Percentiles rank a stretch among this genome's conserved stretches.
Conservation (phyloP, 2,113 vertebrate species). For the Atlantisia rogersi region DNA sequence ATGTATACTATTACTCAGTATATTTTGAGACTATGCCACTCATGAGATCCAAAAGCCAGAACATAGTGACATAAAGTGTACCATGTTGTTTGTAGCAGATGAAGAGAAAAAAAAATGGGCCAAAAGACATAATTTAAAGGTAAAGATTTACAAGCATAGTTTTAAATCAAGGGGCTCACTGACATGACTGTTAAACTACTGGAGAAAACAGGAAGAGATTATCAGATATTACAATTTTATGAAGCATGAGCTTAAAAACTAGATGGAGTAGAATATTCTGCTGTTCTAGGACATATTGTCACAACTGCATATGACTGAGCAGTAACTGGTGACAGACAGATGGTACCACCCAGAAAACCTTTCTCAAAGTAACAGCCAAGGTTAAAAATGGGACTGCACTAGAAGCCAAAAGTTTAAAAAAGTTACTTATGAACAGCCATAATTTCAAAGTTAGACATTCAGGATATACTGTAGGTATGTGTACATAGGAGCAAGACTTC, state of each 20-base stretch:
- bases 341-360: conserved; percentile 15
- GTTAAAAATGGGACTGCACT: conserved; percentile 40
- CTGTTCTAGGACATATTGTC: neutral
- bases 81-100: neutral
- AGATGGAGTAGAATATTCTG: neutral
- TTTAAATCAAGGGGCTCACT: neutral
- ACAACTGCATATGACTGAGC: conserved; percentile 9
- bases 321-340: conserved; percentile 33
- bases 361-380: neutral
- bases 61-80: neutral
- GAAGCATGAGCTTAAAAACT: neutral
- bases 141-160: neutral
- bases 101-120: neutral
- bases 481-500: neutral
- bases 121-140: neutral
- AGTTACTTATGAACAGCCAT: neutral
- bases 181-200: neutral
- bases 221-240: neutral
- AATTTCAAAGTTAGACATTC: neutral
- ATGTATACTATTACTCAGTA: neutral
- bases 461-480: neutral
- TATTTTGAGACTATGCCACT: neutral
- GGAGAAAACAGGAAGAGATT: neutral
- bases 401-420: neutral
- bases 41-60: neutral